Percentiles rank a stretch among this genome's conserved stretches.
Evolutionary conservation across 2,888 invertebrate species (phyloP).

Genomic region (Patella depressa): DNA sequence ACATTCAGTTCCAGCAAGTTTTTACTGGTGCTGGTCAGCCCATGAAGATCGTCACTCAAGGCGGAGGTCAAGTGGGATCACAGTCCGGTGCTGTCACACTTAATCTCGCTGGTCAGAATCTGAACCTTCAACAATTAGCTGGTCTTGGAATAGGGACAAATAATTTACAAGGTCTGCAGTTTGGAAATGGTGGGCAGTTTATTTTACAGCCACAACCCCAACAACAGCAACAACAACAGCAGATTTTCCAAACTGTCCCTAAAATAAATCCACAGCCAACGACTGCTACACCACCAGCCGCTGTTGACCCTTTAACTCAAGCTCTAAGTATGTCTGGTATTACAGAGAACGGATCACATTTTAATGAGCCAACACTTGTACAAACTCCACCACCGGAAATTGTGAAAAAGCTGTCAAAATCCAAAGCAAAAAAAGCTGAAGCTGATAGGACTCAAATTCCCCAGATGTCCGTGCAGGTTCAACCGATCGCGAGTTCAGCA

Average conservation of each 20-base stretch:
- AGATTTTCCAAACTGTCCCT: constrained; percentile 20
- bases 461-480: background rate
- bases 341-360: background rate
- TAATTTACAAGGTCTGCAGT: constrained; percentile 37
- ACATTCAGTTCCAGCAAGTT: constrained; percentile 35
- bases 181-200: constrained; percentile 23
- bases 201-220: constrained; percentile 30
- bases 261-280: background rate
- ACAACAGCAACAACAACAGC: constrained; percentile 34
- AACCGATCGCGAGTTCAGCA: background rate
- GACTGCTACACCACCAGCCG: background rate
- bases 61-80: constrained; percentile 28
- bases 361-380: background rate
- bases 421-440: background rate
- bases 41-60: constrained; percentile 13
- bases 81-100: constrained; percentile 46
- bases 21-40: constrained; percentile 23
- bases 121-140: constrained; percentile 46
- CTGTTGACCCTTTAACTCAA: constrained; percentile 16
- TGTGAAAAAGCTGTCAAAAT: background rate
- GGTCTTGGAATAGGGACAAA: constrained; percentile 28
- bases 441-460: constrained; percentile 3
- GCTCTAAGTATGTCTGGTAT: constrained; percentile 31
- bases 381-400: constrained; percentile 1
- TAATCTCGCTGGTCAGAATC: constrained; percentile 55